phyloP scores from a whole-genome alignment of 2,888 invertebrate genomes.

The Portevinia maculata region DNA sequence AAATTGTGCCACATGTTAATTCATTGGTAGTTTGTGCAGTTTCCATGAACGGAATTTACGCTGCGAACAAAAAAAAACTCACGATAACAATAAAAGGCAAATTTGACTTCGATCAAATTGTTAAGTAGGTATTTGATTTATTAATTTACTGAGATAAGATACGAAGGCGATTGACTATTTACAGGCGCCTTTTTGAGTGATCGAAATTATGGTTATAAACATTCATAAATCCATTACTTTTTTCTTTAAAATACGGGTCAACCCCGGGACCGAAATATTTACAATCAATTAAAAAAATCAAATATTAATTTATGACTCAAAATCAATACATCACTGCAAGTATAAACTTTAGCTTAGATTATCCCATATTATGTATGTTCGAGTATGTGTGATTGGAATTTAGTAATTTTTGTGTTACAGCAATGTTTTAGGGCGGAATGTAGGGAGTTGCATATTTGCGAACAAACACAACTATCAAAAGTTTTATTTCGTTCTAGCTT shows the following conservation, averaged over 20 bases:
- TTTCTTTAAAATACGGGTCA: neutral
- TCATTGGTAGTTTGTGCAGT: conserved; percentile 7
- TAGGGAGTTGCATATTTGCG: no score
- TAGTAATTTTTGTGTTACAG: no score
- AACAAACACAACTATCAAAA: no score
- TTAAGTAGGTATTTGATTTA: conserved; percentile 10
- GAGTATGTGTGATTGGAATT: no score
- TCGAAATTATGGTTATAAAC: neutral
- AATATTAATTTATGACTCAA: no score
- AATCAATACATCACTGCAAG: no score
- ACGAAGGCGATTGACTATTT: conserved; percentile 8
- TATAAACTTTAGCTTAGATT: no score
- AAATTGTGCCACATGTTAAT: conserved; percentile 14
- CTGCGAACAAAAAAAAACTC: conserved; percentile 9
- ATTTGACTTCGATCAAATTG: no score
- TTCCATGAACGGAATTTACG: conserved; percentile 22
- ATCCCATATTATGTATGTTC: no score
- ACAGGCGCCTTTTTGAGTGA: neutral
- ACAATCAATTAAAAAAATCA: neutral
- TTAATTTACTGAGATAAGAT: conserved; percentile 2
- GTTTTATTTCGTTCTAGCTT: no score
- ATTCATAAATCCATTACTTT: no score
- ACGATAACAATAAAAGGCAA: neutral
- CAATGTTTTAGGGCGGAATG: no score
- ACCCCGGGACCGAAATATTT: neutral